Evolutionary conservation across 1,140 invertebrate genomes (phyloP).

Genomic region (Coenobita brevimanus): DNA sequence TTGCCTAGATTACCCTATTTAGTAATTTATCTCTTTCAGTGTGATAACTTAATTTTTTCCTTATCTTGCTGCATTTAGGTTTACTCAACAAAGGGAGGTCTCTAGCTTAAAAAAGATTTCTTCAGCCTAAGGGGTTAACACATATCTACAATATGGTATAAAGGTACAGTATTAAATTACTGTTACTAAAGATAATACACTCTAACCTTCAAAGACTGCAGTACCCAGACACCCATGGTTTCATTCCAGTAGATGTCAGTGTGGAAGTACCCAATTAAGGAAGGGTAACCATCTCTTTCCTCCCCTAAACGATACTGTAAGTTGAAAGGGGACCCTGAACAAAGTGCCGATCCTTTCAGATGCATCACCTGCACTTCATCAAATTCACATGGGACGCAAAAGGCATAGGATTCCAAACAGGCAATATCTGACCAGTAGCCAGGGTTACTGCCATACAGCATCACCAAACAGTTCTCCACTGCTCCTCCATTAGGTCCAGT

Average conservation of each 20-base stretch:
- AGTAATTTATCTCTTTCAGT: no score
- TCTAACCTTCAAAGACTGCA: constrained; percentile 42
- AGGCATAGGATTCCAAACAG: constrained; percentile 61
- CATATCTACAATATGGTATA: no score
- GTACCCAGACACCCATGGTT: constrained; percentile 31
- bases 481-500: constrained; percentile 64
- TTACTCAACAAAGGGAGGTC: no score
- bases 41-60: no score
- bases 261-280: constrained; percentile 58
- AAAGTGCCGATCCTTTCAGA: constrained; percentile 62
- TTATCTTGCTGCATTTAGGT: no score
- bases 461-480: constrained; percentile 67
- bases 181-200: no score
- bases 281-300: not conserved
- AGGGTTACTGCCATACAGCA: constrained; percentile 45
- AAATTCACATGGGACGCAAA: constrained; percentile 65
- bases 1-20: no score
- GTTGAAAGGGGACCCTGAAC: constrained; percentile 61
- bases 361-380: not conserved
- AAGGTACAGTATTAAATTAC: no score
- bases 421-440: constrained; percentile 67
- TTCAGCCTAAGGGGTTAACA: no score
- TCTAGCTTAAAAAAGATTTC: no score
- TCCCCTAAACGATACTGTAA: constrained; percentile 42
- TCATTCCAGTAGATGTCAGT: constrained; percentile 65